These are phyloP conservation scores for Sebastes trivittatus DNA, from an alignment of 2,797 vertebrate species.

Conservation along the genomic window DNA sequence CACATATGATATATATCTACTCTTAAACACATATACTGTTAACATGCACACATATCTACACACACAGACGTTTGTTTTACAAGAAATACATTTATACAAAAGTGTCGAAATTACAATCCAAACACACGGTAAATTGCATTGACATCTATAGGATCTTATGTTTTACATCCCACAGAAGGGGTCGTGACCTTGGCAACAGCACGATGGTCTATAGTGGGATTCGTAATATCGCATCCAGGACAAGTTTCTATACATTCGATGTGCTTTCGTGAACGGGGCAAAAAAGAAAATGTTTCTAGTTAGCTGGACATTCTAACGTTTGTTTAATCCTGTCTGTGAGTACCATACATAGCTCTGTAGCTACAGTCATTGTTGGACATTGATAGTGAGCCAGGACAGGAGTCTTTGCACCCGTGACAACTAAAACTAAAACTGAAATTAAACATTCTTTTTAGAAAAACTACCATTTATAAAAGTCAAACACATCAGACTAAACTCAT, in stretches of 20 bases:
- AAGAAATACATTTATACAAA: too few relatives aligned
- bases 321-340: background rate
- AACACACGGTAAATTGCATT: too few relatives aligned
- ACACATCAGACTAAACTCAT: background rate
- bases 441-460: background rate
- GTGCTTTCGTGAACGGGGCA: background rate
- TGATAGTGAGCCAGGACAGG: background rate
- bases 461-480: background rate
- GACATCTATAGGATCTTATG: accelerated
- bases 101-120: too few relatives aligned
- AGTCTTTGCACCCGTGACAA: background rate
- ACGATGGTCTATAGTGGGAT: too few relatives aligned
- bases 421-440: background rate
- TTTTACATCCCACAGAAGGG: too few relatives aligned
- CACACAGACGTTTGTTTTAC: too few relatives aligned
- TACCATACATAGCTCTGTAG: background rate
- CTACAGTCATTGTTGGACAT: background rate
- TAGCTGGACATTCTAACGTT: too few relatives aligned
- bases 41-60: too few relatives aligned
- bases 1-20: too few relatives aligned
- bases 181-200: too few relatives aligned
- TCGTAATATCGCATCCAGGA: background rate
- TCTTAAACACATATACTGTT: too few relatives aligned
- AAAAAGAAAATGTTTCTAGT: background rate
- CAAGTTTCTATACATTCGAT: background rate